phyloP scores from a whole-genome alignment of 2,888 invertebrate species.

The Leucozona laternaria region DNA sequence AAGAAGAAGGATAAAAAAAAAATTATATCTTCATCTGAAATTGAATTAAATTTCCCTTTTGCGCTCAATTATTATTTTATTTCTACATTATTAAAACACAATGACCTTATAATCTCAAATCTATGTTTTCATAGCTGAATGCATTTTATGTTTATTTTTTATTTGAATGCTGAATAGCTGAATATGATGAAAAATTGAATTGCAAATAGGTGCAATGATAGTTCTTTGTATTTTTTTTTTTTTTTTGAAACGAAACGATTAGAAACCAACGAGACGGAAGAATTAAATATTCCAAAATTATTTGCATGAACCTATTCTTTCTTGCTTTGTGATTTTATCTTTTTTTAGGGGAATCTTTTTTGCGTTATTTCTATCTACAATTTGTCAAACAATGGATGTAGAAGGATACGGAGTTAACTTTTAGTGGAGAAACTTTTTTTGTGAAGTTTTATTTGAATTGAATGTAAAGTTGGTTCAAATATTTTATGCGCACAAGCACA shows the following conservation, averaged over 20 bases:
- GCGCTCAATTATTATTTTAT: slow-evolving; percentile 6
- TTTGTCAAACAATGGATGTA: slow-evolving; percentile 13
- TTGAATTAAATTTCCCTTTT: slow-evolving; percentile 43
- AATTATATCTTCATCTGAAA: slow-evolving; percentile 11
- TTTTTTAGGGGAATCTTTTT: not conserved
- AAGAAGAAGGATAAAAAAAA: slow-evolving; percentile 1
- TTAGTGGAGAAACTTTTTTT: not conserved
- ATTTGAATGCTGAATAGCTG: slow-evolving; percentile 23
- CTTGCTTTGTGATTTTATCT: not conserved
- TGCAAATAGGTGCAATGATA: slow-evolving; percentile 35
- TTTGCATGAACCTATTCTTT: not conserved
- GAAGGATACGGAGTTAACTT: slow-evolving; percentile 7
- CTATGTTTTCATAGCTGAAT: slow-evolving; percentile 23
- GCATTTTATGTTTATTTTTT: slow-evolving; percentile 24
- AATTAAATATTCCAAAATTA: slow-evolving; percentile 36
- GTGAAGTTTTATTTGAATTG: not conserved
- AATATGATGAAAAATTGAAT: slow-evolving; percentile 47
- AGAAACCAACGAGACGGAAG: slow-evolving; percentile 1
- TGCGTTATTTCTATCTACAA: not conserved
- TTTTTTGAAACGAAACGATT: not conserved
- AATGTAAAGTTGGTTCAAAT: not conserved
- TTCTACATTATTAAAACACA: slow-evolving; percentile 49
- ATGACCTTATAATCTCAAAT: slow-evolving; percentile 24
- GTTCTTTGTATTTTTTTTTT: not conserved
- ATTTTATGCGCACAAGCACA: not conserved